Base-by-base conservation (phyloP, 2,888 invertebrate genomes). In the Rhamnusium bicolor region DNA sequence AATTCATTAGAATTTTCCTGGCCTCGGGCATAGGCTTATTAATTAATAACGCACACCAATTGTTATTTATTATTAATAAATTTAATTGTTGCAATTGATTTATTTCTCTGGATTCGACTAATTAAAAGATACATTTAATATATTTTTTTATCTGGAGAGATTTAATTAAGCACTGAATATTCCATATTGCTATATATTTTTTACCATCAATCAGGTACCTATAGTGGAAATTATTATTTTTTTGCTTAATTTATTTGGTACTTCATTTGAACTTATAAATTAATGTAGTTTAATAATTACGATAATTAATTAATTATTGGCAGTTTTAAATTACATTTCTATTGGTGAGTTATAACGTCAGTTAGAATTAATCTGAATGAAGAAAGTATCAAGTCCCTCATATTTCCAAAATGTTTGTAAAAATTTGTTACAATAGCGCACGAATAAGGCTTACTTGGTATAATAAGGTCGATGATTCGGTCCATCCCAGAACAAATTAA, bases 21-120 rank as follows among this genome's bases (percentile, higher is more conserved):
- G 18, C 24, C 18, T 21, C 19, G 40, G 19, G 49, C 6, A 10
- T 60, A 40, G 27, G 18, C 8, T 21, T 46, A 60, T 54, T 66
- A 66, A 24, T 65, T 27, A 61, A 40, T 60, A 60, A 24, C n/a
- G 4, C 12, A 21, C 10, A 47, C n/a, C 24, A 19, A 47, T 61
- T 65, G 46, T 56, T 67, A n/a, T n/a, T 56, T 54, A 56, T 29
- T 56, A 67, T 54, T 56, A 67, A 67, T 51, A 32, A 46, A 46
- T n/a, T n/a, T n/a, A n/a, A n/a, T 67, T 40, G 21, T 7, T 24
- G 40, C 67, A 56, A 67, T 56, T 21, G 46, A 67, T 67, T 67
- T 67, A 66, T 66, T 66, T 54, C 10, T 40, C 10, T 18, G 18
- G 10, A 18, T 46, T 53, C 46, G 5, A 56, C 46, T 67, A 67